Evolutionary conservation across 2,888 invertebrate genomes (phyloP).

Genomic region (Morpho helenor): DNA sequence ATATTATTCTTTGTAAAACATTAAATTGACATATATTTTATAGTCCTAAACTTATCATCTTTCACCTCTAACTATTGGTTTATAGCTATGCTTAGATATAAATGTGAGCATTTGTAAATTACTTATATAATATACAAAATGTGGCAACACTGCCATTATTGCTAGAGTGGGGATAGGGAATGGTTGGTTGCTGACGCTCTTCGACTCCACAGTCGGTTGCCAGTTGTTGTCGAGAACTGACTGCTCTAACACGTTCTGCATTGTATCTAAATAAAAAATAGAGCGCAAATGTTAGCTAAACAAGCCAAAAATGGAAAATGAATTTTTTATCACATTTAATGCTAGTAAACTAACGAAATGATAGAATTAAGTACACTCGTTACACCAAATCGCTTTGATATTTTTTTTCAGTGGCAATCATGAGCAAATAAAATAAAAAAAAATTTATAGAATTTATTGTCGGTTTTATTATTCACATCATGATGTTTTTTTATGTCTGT

Average conservation of each 20-base stretch:
- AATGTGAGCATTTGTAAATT: slow-evolving; percentile 35
- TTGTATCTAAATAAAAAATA: slow-evolving; percentile 53
- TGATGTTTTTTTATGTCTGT: no score
- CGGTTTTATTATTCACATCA: no score
- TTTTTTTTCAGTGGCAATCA: no score
- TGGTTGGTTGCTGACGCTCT: slow-evolving; percentile 45
- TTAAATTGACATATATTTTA: slow-evolving; percentile 38
- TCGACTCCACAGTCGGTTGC: slow-evolving; percentile 69
- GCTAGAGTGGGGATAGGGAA: slow-evolving; percentile 45
- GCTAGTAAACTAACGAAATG: no score
- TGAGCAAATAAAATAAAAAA: no score
- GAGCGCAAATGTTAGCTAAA: neutral
- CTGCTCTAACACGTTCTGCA: slow-evolving; percentile 75
- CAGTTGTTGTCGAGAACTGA: slow-evolving; percentile 75
- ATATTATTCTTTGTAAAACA: slow-evolving; percentile 23
- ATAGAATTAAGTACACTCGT: no score
- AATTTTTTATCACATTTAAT: neutral
- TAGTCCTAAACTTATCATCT: slow-evolving; percentile 58
- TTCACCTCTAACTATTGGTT: slow-evolving; percentile 37
- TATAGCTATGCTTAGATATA: slow-evolving; percentile 30
- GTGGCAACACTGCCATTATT: slow-evolving; percentile 46
- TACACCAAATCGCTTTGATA: no score
- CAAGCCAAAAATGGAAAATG: no score
- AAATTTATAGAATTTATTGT: no score
- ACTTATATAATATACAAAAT: slow-evolving; percentile 30